These are phyloP conservation scores for Luperina nickerlii DNA, from an alignment of 2,888 invertebrate genomes.

Conservation along the genomic window DNA sequence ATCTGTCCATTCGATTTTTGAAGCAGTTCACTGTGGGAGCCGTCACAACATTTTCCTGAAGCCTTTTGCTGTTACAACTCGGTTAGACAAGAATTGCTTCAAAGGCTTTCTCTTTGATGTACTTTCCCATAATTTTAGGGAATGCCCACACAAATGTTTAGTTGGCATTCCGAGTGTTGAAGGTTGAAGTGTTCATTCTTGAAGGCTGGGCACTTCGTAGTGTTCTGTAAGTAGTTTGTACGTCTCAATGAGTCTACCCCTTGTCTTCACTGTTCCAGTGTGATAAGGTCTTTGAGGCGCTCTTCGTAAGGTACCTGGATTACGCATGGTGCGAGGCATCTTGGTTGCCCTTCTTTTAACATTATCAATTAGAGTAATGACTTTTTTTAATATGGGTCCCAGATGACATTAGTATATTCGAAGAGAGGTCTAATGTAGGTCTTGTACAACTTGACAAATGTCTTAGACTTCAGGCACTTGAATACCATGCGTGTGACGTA, in stretches of 20 bases:
- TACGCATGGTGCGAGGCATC: background rate
- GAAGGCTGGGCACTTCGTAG: background rate
- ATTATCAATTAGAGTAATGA: too few relatives aligned
- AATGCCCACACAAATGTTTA: background rate
- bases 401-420: too few relatives aligned
- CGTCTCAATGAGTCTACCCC: background rate
- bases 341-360: too few relatives aligned
- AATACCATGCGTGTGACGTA: too few relatives aligned
- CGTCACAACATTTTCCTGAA: background rate
- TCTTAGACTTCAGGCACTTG: too few relatives aligned
- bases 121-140: background rate
- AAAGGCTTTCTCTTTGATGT: background rate
- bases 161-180: background rate
- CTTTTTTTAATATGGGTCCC: too few relatives aligned
- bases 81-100: background rate
- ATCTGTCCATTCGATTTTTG: background rate
- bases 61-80: background rate
- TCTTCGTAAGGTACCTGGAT: background rate
- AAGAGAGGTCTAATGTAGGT: too few relatives aligned
- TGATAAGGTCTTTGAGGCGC: background rate
- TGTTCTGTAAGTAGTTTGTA: background rate
- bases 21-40: background rate
- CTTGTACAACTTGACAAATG: too few relatives aligned
- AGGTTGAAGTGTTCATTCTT: background rate
- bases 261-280: background rate